Conservation (phyloP, 2,113 vertebrate genomes). For the Natator depressus region DNA sequence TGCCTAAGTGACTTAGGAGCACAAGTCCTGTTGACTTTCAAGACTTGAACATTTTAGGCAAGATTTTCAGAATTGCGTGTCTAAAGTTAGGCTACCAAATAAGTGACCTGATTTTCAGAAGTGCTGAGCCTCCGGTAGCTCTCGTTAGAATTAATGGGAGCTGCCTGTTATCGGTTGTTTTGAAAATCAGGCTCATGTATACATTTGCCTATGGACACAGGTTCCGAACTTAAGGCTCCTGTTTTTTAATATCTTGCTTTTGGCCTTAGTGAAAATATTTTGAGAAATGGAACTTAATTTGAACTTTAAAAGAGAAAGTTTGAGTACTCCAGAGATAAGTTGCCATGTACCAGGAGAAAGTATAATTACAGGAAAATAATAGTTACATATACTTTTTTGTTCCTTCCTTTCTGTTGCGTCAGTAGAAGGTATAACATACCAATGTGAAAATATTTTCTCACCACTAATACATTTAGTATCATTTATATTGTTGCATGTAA, state of each 20-base stretch:
- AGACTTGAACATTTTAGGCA: slow-evolving; percentile 1
- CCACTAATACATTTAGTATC: background rate
- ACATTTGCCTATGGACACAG: slow-evolving; percentile 46
- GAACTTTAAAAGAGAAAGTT: background rate
- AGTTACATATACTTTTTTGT: background rate
- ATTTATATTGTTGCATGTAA: background rate
- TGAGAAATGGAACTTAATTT: slow-evolving; percentile 6
- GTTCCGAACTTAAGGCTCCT: slow-evolving; percentile 7
- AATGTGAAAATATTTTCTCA: background rate
- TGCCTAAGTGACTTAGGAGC: background rate
- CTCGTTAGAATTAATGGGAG: slow-evolving; percentile 31
- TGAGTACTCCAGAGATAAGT: background rate
- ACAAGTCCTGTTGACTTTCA: background rate
- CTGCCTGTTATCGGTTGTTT: slow-evolving; percentile 25
- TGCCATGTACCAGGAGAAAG: background rate
- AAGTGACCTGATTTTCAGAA: slow-evolving; percentile 11
- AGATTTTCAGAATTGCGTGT: background rate
- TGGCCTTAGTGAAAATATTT: slow-evolving; percentile 17
- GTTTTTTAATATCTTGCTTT: slow-evolving; percentile 24
- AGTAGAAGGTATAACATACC: background rate
- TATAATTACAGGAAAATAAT: background rate
- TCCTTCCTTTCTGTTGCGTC: background rate
- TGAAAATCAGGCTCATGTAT: slow-evolving; percentile 38
- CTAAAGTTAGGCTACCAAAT: slow-evolving; percentile 16
- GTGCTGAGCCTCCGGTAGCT: background rate